phyloP scores from a whole-genome alignment of 92 coral and sea anemone species.

The Umimayanthus kanabou region DNA sequence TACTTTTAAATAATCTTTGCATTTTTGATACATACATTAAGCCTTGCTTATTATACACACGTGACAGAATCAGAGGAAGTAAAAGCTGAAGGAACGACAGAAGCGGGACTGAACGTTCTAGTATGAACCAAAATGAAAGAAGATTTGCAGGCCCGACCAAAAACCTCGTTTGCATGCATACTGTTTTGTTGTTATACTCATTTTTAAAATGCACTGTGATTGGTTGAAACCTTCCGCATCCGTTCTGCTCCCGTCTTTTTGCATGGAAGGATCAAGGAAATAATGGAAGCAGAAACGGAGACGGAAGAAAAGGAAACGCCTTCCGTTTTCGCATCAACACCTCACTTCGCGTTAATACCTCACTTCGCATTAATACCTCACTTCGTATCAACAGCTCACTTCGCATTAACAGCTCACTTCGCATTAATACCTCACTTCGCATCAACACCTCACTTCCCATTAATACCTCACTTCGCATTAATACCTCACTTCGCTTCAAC shows the following conservation, averaged over 20 bases:
- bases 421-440: too few relatives aligned
- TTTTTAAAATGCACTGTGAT: not conserved
- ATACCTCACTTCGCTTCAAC: too few relatives aligned
- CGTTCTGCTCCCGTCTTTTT: not conserved
- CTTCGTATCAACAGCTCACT: too few relatives aligned
- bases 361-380: too few relatives aligned
- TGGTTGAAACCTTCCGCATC: not conserved
- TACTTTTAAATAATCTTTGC: not conserved
- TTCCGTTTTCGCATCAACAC: too few relatives aligned
- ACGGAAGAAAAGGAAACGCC: not conserved
- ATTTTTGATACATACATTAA: not conserved
- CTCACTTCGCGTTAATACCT: too few relatives aligned
- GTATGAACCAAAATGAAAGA: not conserved
- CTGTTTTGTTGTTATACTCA: not conserved
- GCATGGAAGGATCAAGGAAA: not conserved
- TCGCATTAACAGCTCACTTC: too few relatives aligned
- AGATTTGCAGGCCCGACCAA: not conserved
- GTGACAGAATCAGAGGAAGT: too few relatives aligned
- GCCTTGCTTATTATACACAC: not conserved
- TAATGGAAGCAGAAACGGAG: not conserved
- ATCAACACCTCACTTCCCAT: too few relatives aligned
- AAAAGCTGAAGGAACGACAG: not conserved
- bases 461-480: too few relatives aligned
- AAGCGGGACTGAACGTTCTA: not conserved
- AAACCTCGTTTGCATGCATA: not conserved